Evolutionary conservation across 2,113 vertebrate species (phyloP).

Genomic region (rabbit (Oryctolagus cuniculus)): mOryCun1.1 NC_091440.1:125994501-125995000

Average conservation of each 20-base stretch:
- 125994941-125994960: not conserved
- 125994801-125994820: not conserved
- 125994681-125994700: not conserved
- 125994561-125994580: not conserved
- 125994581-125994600: not conserved
- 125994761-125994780: not conserved
- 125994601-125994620: not conserved
- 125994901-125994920: conserved; percentile 34
- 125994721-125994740: conserved; percentile 19
- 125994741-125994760: conserved; percentile 15
- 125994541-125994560: not conserved
- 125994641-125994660: not conserved
- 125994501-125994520: not conserved
- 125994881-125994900: not conserved
- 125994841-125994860: not conserved
- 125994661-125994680: not conserved
- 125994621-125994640: not conserved
- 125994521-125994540: not conserved
- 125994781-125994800: not conserved
- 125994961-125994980: not conserved
- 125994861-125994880: not conserved
- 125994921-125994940: not conserved
- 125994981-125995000: not conserved
- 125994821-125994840: not conserved
- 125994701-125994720: not conserved